Conservation (phyloP, 2,797 vertebrate species). For the Pipistrellus kuhlii region DNA sequence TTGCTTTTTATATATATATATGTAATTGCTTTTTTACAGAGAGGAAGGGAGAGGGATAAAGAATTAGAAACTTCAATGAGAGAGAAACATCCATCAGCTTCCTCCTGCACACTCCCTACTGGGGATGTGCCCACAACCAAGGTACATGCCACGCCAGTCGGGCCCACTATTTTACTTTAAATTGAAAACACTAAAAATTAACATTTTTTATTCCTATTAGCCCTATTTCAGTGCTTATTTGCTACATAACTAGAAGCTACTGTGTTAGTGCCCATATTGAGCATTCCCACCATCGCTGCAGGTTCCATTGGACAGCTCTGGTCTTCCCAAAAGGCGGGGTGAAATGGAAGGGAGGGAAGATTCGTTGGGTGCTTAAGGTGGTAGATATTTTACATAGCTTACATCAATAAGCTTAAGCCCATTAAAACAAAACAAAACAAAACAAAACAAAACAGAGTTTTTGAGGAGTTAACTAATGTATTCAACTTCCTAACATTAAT, state of each 20-base stretch:
- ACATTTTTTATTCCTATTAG: background rate
- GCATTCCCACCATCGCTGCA: background rate
- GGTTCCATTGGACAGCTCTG: background rate
- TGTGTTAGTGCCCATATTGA: background rate
- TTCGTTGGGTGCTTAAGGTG: background rate
- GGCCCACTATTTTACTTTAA: background rate
- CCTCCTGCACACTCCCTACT: too few species aligned
- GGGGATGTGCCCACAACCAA: too few species aligned
- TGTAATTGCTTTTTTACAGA: too few species aligned
- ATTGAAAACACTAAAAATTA: background rate
- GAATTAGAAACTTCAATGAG: too few species aligned
- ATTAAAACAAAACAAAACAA: background rate
- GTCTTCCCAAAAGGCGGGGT: background rate
- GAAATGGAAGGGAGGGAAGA: background rate
- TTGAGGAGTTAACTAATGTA: background rate
- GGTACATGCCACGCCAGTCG: too few species aligned
- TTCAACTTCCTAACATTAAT: background rate
- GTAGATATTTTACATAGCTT: background rate
- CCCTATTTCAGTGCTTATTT: background rate
- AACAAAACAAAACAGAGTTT: background rate
- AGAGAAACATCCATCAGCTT: too few species aligned
- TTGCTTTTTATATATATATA: too few species aligned
- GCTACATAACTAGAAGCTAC: background rate
- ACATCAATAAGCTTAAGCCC: background rate
- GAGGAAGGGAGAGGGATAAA: too few species aligned